Conservation (phyloP, 2,888 invertebrate species). For the Leucophora obtusa region DNA sequence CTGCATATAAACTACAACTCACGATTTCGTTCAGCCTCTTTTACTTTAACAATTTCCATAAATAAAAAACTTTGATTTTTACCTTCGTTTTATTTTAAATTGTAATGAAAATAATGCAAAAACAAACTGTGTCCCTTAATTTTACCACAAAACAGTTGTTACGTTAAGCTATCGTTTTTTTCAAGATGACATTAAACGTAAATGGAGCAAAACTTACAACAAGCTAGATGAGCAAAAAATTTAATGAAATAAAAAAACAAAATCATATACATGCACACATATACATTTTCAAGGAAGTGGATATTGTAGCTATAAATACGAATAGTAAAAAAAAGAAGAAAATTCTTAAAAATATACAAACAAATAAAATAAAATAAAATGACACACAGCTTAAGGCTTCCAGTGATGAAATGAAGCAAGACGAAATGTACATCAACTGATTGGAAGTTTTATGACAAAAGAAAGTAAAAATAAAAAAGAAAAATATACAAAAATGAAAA, state of each 20-base stretch:
- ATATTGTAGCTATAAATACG: not conserved
- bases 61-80: constrained; percentile 1
- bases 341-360: constrained; percentile 15
- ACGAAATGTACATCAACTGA: constrained; percentile 68
- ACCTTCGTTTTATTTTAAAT: not conserved
- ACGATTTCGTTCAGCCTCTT: not conserved
- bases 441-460: constrained; percentile 60
- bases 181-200: constrained; percentile 58
- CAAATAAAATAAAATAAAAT: constrained; percentile 45
- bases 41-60: not conserved
- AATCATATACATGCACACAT: not conserved
- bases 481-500: constrained; percentile 11
- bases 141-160: constrained; percentile 54
- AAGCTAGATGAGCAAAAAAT: constrained; percentile 27
- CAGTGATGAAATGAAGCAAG: constrained; percentile 69
- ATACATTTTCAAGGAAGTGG: constrained; percentile 11
- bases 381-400: constrained; percentile 52
- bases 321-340: too few relatives aligned
- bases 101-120: not conserved
- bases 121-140: constrained; percentile 19
- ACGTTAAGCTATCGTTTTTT: constrained; percentile 51
- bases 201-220: constrained; percentile 58
- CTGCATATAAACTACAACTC: not conserved
- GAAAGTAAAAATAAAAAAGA: constrained; percentile 54
- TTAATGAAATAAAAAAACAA: constrained; percentile 21